Conservation (phyloP, 2,797 vertebrate genomes). For the Ctenochaetus hawaiiensis region DNA sequence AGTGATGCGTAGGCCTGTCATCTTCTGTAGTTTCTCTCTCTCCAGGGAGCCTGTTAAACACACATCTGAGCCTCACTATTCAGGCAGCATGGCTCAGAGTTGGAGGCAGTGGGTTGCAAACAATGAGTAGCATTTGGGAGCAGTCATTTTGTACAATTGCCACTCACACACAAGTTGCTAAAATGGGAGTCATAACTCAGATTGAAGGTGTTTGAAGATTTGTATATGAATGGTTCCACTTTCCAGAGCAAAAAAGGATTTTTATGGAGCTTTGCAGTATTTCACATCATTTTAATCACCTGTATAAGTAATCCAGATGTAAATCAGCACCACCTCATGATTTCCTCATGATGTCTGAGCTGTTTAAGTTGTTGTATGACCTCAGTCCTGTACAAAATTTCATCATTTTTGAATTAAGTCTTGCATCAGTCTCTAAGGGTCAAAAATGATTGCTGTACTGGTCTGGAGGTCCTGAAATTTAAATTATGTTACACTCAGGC, state of each 20-base stretch:
- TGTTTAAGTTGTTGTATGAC: slow-evolving; percentile 4
- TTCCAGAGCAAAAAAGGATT: slow-evolving; percentile 34
- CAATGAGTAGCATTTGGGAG: slow-evolving; percentile 65
- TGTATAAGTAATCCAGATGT: slow-evolving; percentile 23
- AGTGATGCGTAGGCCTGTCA: slow-evolving; percentile 75
- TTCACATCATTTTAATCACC: not conserved
- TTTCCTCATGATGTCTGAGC: not conserved
- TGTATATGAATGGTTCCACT: slow-evolving; percentile 15
- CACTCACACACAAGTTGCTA: slow-evolving; percentile 29
- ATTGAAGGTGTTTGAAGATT: slow-evolving; percentile 4
- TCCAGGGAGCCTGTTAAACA: slow-evolving; percentile 77
- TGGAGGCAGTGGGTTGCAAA: slow-evolving; percentile 67
- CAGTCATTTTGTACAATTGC: slow-evolving; percentile 58
- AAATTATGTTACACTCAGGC: slow-evolving; percentile 24
- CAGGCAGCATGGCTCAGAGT: slow-evolving; percentile 52
- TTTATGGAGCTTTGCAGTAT: not conserved
- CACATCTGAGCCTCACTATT: slow-evolving; percentile 64
- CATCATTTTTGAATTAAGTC: slow-evolving; percentile 32
- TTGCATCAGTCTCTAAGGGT: slow-evolving; percentile 38
- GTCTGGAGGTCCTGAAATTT: slow-evolving; percentile 28
- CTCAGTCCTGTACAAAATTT: slow-evolving; percentile 8
- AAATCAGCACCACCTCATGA: slow-evolving; percentile 12
- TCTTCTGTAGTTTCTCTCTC: slow-evolving; percentile 67
- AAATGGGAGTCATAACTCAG: slow-evolving; percentile 35
- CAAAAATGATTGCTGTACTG: slow-evolving; percentile 22